Evolutionary conservation across 2,797 vertebrate species (phyloP).

Genomic region (Champsocephalus esox): DNA sequence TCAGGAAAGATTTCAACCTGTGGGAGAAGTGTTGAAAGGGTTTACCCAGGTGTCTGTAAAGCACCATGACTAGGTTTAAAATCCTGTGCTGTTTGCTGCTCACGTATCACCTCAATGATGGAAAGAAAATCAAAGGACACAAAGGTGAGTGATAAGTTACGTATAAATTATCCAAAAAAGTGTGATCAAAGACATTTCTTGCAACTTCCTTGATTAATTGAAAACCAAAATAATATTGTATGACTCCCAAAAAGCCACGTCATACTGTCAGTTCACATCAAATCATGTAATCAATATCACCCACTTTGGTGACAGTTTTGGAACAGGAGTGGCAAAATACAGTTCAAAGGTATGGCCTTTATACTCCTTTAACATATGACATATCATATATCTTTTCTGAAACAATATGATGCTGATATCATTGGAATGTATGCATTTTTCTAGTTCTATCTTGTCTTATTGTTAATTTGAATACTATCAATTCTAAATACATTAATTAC

Average conservation of each 20-base stretch:
- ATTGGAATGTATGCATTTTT: background rate
- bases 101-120: slow-evolving; percentile 67
- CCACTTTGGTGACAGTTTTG: slow-evolving; percentile 3
- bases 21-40: slow-evolving; percentile 23
- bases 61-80: slow-evolving; percentile 71
- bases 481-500: background rate
- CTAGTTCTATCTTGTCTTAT: background rate
- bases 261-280: background rate
- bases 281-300: background rate
- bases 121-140: slow-evolving; percentile 68
- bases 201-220: background rate
- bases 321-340: background rate
- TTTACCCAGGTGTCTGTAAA: slow-evolving; percentile 11
- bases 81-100: slow-evolving; percentile 75
- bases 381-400: background rate
- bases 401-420: background rate
- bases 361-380: background rate
- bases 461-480: background rate
- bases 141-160: slow-evolving; percentile 72
- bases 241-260: background rate
- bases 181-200: background rate
- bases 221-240: no score
- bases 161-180: background rate
- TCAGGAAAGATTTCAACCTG: slow-evolving; percentile 11
- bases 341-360: background rate